Base-by-base conservation (phyloP, 1,140 invertebrate species). In the Trinorchestia longiramus region DNA sequence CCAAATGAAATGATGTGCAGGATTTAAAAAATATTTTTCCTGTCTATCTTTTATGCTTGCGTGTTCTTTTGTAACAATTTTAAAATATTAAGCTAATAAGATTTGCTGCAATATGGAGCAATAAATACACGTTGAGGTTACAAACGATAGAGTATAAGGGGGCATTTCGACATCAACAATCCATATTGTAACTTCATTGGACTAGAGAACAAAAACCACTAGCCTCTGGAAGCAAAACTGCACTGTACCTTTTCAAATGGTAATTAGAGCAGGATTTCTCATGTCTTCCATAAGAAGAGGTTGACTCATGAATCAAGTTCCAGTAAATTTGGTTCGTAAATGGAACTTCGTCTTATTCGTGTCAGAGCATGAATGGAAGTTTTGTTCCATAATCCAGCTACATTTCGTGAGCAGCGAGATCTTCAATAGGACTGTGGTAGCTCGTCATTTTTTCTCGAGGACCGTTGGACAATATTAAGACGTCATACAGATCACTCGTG, bases 401-500 rank as follows among this genome's bases (percentile, higher is more conserved):
- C 88, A 90, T 90, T 42, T 41, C 41, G 41, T 90, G 88, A 43
- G 88, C 28, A 42, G 88, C 88, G 88, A 90, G 92, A 94, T 94
- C 92, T 94, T 94, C 92, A 45, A 94, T 45, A 94, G 92, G 92
- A 94, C 43, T 40, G 44, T n/a, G 92, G 88, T 43, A n/a, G 44
- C 88, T 44, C 43, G 44, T 94, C 92, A 94, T 43, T 94, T 94
- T 94, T 94, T 92, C 36, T 40, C 88, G 88, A 43, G 23, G 44
- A 47, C 41, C 44, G 41, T 40, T 45, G 88, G 88, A 94, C 43
- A 94, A 94, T 94, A 94, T 94, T 94, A 94, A 94, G 43, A 94
- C 92, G 92, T 94, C 92, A 44, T 45, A 94, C 92, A 94, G 92
- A 94, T 94, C 92, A 94, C 43, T 44, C 92, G 43, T 8, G 92